Conservation (phyloP, 2,113 vertebrate genomes). For the Cryptomyrus ogoouensis region DNA sequence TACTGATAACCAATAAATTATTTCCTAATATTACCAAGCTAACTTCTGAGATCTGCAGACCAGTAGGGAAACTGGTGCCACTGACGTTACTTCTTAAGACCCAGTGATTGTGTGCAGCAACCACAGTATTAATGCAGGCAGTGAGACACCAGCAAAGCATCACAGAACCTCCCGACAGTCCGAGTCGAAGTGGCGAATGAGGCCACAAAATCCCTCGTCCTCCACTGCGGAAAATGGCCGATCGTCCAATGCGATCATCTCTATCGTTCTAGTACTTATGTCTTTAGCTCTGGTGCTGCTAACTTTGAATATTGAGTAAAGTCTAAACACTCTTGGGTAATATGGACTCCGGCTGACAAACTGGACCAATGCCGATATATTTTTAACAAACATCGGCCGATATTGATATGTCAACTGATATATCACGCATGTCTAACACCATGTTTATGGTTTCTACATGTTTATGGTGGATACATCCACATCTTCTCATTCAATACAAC, state of each 20-base stretch:
- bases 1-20: background rate
- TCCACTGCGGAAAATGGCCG: background rate
- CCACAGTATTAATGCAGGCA: background rate
- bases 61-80: background rate
- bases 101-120: background rate
- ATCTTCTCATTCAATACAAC: background rate
- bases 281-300: background rate
- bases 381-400: background rate
- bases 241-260: background rate
- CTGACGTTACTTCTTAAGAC: background rate
- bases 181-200: background rate
- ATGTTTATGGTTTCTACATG: background rate
- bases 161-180: too few relatives aligned
- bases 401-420: background rate
- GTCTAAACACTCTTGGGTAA: background rate
- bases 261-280: background rate
- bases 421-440: background rate
- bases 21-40: background rate
- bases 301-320: background rate
- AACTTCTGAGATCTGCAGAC: background rate
- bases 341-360: background rate
- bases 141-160: background rate
- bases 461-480: background rate
- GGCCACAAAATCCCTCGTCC: background rate
- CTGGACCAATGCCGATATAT: background rate